These are phyloP conservation scores for Branchinecta lynchi DNA, from an alignment of 1,140 invertebrate genomes.

Conservation along the genomic window DNA sequence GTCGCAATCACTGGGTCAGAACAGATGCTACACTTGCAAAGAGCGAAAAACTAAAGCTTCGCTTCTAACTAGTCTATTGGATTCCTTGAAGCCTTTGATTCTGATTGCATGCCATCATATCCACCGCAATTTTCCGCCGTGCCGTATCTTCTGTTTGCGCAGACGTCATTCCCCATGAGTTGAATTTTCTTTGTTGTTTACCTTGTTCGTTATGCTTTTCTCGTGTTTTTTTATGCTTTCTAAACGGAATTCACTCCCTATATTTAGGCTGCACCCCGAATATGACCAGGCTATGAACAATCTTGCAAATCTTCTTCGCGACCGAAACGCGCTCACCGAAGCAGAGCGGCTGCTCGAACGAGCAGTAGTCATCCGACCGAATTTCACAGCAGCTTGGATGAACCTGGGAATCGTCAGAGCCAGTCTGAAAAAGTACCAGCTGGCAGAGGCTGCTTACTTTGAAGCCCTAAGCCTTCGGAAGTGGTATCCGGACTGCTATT, in stretches of 20 bases:
- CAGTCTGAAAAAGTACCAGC: slow-evolving; percentile 46
- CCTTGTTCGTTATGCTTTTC: too few relatives aligned
- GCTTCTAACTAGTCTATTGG: too few relatives aligned
- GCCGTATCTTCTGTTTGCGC: too few relatives aligned
- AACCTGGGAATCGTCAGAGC: slow-evolving; percentile 85
- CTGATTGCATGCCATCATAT: too few relatives aligned
- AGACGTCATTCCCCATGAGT: too few relatives aligned
- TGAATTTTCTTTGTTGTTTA: too few relatives aligned
- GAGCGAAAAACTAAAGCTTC: too few relatives aligned
- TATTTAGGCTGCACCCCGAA: slow-evolving; percentile 55
- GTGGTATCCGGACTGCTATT: slow-evolving; percentile 80
- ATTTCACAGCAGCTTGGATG: slow-evolving; percentile 95
- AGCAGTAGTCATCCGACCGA: slow-evolving; percentile 54
- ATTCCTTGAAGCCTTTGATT: not conserved
- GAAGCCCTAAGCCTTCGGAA: slow-evolving; percentile 54
- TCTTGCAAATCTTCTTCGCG: slow-evolving; percentile 77
- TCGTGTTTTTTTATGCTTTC: too few relatives aligned
- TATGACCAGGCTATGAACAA: slow-evolving; percentile 98
- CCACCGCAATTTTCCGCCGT: too few relatives aligned
- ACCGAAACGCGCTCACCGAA: slow-evolving; percentile 48
- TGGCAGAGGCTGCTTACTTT: slow-evolving; percentile 61
- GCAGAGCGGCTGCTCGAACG: slow-evolving; percentile 57
- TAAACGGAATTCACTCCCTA: slow-evolving; percentile 16
- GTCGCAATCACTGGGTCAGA: too few relatives aligned
- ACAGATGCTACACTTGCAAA: too few relatives aligned